phyloP scores from a whole-genome alignment of 2,113 vertebrate genomes.

The Setophaga petechia region DNA sequence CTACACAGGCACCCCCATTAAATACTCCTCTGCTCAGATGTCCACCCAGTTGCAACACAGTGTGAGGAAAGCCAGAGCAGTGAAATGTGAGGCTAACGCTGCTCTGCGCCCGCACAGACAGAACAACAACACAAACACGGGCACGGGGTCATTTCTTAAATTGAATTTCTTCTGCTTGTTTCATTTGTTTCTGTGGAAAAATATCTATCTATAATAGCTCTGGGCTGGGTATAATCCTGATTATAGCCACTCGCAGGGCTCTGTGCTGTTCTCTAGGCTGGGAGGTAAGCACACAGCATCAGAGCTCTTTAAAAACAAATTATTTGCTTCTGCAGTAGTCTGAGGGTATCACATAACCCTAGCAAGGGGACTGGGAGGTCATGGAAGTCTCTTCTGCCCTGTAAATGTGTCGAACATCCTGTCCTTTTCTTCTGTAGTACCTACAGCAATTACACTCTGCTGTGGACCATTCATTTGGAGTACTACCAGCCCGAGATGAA shows the following conservation, averaged over 20 bases:
- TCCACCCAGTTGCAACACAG: slow-evolving; percentile 6
- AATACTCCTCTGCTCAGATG: neutral
- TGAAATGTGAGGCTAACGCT: slow-evolving; percentile 61
- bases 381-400: neutral
- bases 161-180: slow-evolving; percentile 70
- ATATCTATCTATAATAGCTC: slow-evolving; percentile 10
- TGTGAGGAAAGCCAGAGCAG: slow-evolving; percentile 16
- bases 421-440: slow-evolving; percentile 40
- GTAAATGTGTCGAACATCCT: neutral
- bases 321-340: neutral
- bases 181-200: slow-evolving; percentile 63
- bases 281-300: neutral
- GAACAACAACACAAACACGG: slow-evolving; percentile 59
- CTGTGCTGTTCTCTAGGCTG: neutral
- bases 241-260: neutral
- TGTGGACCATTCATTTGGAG: slow-evolving; percentile 36
- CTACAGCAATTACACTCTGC: slow-evolving; percentile 41
- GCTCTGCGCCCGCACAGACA: slow-evolving; percentile 31
- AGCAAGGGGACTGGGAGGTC: neutral
- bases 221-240: neutral
- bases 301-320: neutral
- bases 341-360: neutral
- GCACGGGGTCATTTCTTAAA: slow-evolving; percentile 44
- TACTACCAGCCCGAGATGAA: slow-evolving; percentile 51
- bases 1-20: neutral